Evolutionary conservation across 1,140 invertebrate species (phyloP).

Genomic region (Apis mellifera): DNA sequence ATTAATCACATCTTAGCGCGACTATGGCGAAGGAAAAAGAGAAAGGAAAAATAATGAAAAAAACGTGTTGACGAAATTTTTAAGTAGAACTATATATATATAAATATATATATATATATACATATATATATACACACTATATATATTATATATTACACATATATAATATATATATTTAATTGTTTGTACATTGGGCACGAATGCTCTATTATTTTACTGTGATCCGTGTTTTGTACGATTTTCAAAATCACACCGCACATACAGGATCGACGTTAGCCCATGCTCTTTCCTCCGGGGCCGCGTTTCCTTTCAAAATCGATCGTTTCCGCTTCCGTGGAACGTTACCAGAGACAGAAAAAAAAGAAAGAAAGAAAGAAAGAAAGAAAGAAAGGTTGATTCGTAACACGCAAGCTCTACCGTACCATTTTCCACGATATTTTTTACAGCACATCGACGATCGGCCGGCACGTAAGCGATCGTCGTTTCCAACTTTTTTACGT

Average conservation of each 20-base stretch:
- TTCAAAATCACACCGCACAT: constrained; percentile 65
- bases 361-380: too few relatives aligned
- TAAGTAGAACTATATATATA: constrained; percentile 59
- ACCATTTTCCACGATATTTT: constrained; percentile 8
- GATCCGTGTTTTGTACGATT: constrained; percentile 73
- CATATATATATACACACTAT: constrained; percentile 53
- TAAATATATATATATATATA: constrained; percentile 47
- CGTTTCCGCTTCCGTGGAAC: neutral
- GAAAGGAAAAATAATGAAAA: constrained; percentile 3
- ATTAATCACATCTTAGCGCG: constrained; percentile 41
- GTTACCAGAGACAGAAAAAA: neutral
- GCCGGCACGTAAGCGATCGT: neutral
- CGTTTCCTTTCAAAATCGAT: neutral
- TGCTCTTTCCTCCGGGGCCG: neutral
- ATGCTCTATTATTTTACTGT: constrained; percentile 73
- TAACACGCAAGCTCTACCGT: neutral
- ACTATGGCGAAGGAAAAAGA: constrained; percentile 6
- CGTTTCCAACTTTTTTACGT: neutral
- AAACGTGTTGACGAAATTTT: constrained; percentile 60
- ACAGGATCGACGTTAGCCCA: constrained; percentile 44
- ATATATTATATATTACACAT: constrained; percentile 49
- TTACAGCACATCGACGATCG: neutral
- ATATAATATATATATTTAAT: constrained; percentile 63
- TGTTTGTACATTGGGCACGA: constrained; percentile 74
- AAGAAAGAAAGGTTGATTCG: too few relatives aligned